phyloP scores from a whole-genome alignment of 2,113 vertebrate species.

The Galemys pyrenaicus region DNA sequence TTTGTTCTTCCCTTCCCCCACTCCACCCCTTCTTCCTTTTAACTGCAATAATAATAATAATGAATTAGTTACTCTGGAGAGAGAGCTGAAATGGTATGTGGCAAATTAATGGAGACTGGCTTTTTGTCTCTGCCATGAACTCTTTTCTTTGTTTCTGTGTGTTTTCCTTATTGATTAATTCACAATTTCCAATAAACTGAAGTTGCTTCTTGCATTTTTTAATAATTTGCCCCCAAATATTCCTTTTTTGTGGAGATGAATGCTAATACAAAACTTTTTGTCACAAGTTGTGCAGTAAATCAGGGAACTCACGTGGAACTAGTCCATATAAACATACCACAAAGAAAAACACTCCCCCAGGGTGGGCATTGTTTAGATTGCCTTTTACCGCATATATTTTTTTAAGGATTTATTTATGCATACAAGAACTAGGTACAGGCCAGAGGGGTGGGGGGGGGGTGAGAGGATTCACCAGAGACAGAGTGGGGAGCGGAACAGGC shows the following conservation, averaged over 20 bases:
- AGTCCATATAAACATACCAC: background rate
- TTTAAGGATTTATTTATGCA: too few species aligned
- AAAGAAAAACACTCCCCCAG: conserved; percentile 26
- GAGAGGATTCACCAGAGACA: too few species aligned
- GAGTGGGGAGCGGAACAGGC: too few species aligned
- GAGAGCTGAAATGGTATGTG: conserved; percentile 38
- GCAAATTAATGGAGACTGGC: conserved; percentile 52
- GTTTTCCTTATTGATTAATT: conserved; percentile 15
- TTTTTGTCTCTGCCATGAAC: conserved; percentile 43
- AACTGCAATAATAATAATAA: conserved; percentile 69
- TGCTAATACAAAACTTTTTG: conserved; percentile 42
- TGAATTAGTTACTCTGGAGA: conserved; percentile 75
- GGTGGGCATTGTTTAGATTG: background rate
- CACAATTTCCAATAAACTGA: conserved; percentile 30
- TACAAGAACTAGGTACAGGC: too few species aligned
- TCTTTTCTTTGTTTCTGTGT: conserved; percentile 29
- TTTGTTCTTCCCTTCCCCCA: conserved; percentile 7
- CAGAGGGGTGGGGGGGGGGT: too few species aligned
- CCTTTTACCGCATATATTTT: background rate
- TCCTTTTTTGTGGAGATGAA: conserved; percentile 29
- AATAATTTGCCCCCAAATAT: conserved; percentile 17
- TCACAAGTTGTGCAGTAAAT: conserved; percentile 5
- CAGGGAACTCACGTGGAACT: background rate
- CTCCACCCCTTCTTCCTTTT: conserved; percentile 62
- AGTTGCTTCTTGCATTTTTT: conserved; percentile 17